phyloP scores from a whole-genome alignment of 2,888 invertebrate species.

The Steinernema carpocapsae region DNA sequence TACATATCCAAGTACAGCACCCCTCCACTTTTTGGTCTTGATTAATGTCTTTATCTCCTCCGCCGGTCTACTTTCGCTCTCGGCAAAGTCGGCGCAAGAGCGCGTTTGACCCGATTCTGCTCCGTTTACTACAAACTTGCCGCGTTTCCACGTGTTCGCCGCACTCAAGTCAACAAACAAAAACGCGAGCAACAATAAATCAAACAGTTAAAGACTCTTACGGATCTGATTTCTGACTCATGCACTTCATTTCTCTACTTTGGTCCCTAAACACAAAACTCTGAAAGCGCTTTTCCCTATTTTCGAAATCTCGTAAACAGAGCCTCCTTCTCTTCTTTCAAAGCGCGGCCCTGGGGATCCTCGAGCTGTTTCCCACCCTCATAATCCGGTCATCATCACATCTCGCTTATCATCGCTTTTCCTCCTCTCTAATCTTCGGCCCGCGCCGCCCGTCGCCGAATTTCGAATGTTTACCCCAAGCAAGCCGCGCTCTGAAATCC shows the following conservation, averaged over 20 bases:
- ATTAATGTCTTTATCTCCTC: too few relatives aligned
- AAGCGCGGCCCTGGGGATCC: too few relatives aligned
- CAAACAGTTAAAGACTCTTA: background rate
- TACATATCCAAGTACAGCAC: too few relatives aligned
- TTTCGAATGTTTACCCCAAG: background rate
- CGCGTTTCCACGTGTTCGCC: too few relatives aligned
- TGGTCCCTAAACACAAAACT: background rate
- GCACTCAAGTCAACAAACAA: background rate
- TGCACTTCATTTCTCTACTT: too few relatives aligned
- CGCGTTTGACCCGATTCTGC: background rate
- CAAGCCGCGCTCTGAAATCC: background rate
- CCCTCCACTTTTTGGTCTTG: too few relatives aligned
- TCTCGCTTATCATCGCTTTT: background rate
- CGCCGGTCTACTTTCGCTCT: background rate
- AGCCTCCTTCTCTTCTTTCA: too few relatives aligned
- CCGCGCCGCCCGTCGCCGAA: background rate
- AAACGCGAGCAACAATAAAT: background rate
- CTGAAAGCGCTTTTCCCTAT: too few relatives aligned
- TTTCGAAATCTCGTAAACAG: too few relatives aligned
- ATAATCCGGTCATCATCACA: background rate
- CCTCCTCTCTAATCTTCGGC: background rate
- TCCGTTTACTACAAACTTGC: too few relatives aligned
- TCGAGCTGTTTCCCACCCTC: too few relatives aligned
- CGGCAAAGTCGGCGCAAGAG: background rate
- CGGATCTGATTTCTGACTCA: too few relatives aligned